Evolutionary conservation across 2,797 vertebrate genomes (phyloP), one percentile per base, ranked within the genome.

Genomic region (Chromis chromis): DNA sequence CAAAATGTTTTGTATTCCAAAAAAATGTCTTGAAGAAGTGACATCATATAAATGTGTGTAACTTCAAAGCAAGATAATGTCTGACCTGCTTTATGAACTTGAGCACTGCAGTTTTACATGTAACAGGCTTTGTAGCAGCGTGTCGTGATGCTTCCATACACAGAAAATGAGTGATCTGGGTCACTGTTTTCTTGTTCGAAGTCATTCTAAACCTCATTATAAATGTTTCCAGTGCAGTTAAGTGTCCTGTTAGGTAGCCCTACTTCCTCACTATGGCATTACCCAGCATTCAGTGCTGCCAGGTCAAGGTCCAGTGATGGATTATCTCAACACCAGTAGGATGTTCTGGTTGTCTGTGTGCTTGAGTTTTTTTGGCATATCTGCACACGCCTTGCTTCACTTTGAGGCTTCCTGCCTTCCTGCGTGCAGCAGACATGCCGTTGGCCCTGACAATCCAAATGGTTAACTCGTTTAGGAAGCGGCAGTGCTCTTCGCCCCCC

Each of bases 381-480:
- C 63, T 74, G 67, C 67, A 76, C 66, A 68, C 56, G 59, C 46
- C 24, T 74, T 31, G 58, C 73, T 71, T 75, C 28, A 75, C 66
- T 81, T 79, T 65, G 17, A 65, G 44, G 64, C 70, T 78, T 81
- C 76, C 70, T 81, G 74, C 19, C 19, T 62, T 21, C 40, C 50
- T 59, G 46, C 33, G 49, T 17, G 74, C 17, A 68, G 76, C 75
- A 81, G 80, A 84, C 83, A 87, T 85, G 85, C 84, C 81, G 75
- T 86, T 82, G 85, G 86, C 93, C 90, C 90, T 92, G 90, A 93
- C 90, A 76, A 90, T 88, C 91, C 86, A 87, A 96, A 95, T 93
- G 93, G 95, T 96, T 96, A 94, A 95, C 95, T 94, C 93, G 72
- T 96, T 95, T 96, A 95, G 89, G 95, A 95, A 94, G 94, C 93